Evolutionary conservation across 2,797 vertebrate species (phyloP).

Genomic region (Austrolebias charrua): DNA sequence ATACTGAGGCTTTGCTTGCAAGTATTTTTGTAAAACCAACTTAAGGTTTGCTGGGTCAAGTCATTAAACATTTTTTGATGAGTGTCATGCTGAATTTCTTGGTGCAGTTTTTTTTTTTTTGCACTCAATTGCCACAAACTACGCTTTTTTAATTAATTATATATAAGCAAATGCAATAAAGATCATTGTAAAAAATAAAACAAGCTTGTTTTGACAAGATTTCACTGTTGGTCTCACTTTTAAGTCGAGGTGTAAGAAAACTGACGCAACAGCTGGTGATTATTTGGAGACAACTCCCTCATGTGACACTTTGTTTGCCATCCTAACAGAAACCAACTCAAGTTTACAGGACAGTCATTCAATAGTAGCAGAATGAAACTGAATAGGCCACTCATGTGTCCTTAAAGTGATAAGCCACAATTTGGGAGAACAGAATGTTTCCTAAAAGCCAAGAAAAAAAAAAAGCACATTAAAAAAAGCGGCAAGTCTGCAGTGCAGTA

Average conservation of each 20-base stretch:
- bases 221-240: conserved; percentile 21
- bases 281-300: no score
- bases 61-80: conserved; percentile 8
- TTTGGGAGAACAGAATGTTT: conserved; percentile 9
- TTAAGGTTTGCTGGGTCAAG: conserved; percentile 13
- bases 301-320: background rate
- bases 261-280: no score
- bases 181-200: background rate
- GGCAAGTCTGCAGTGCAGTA: conserved; percentile 8
- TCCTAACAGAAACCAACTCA: conserved; percentile 4
- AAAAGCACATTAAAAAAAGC: conserved; percentile 5
- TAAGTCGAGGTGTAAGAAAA: conserved; percentile 5
- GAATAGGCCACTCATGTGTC: background rate
- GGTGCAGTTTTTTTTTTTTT: conserved; percentile 38
- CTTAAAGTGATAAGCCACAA: conserved; percentile 1
- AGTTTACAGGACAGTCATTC: conserved; percentile 8
- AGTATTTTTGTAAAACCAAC: no score
- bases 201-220: conserved; percentile 1
- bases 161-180: conserved; percentile 16
- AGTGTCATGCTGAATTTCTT: conserved; percentile 2
- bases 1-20: conserved; percentile 46
- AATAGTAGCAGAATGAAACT: background rate
- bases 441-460: conserved; percentile 12
- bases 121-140: conserved; percentile 45
- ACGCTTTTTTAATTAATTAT: conserved; percentile 1